These are phyloP conservation scores for Hapalemur alaotrensis DNA, from an alignment of 2,797 vertebrate species.

Conservation along the genomic window DNA sequence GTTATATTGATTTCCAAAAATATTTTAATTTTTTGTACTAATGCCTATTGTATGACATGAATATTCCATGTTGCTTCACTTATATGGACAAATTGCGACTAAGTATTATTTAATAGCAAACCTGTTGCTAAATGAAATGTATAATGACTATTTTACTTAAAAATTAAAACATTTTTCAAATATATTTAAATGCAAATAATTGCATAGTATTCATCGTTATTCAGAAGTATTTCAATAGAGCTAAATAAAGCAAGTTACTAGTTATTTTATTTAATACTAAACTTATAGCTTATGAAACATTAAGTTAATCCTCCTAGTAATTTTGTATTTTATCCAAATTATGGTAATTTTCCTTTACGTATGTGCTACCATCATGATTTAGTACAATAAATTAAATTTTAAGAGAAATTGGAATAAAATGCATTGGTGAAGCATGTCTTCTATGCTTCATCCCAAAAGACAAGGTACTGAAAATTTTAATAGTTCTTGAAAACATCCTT, in stretches of 20 bases:
- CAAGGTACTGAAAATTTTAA: slow-evolving; percentile 42
- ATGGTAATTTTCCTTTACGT: slow-evolving; percentile 36
- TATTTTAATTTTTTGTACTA: background rate
- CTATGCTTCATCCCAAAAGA: slow-evolving; percentile 42
- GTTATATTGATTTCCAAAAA: background rate
- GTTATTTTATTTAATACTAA: slow-evolving; percentile 25
- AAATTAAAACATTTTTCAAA: slow-evolving; percentile 21
- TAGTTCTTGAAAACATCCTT: slow-evolving; percentile 54
- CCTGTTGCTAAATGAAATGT: background rate
- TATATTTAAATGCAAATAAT: background rate
- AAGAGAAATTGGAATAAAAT: slow-evolving; percentile 51
- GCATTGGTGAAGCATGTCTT: background rate
- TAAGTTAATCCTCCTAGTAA: background rate
- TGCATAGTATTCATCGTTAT: background rate
- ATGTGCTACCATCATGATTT: slow-evolving; percentile 40
- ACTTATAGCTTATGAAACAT: background rate
- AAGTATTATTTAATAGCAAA: background rate
- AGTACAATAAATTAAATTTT: slow-evolving; percentile 54
- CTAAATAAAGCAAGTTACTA: background rate
- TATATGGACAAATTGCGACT: background rate
- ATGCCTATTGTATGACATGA: background rate
- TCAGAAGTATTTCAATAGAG: background rate
- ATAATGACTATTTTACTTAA: background rate
- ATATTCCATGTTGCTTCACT: background rate
- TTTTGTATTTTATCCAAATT: slow-evolving; percentile 43